Base-by-base conservation (phyloP, 2,797 vertebrate genomes). In the Hyperoplus immaculatus region DNA sequence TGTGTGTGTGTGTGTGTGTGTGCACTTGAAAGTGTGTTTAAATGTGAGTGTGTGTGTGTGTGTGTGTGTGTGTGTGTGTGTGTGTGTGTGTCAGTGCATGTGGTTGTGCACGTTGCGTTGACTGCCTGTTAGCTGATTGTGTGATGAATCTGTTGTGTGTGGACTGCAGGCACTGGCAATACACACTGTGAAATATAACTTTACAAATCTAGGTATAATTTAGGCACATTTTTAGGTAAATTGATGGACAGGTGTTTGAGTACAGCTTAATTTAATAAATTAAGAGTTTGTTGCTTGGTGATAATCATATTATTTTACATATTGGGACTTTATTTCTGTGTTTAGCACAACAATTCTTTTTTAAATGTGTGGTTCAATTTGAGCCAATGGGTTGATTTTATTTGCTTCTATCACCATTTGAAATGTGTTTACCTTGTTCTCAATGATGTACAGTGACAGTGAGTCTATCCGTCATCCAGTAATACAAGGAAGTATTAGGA, bases 61-160 rank as follows among this genome's bases (percentile, higher is more conserved):
- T 53, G 43, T 51, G 49, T 53, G 55, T 53, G n/a, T 60, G 63
- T 60, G n/a, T 56, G 43, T 4, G 12, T 55, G 69, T 50, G 64
- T 29, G 29, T 29, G 2, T 29, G 29, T 29, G 29, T 29, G 29
- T 29, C 29, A 29, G 29, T 29, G 29, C 29, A 29, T 29, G 29
- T 39, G 53, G 60, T n/a, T 5, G 0, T 69, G 43, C 66, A 36
- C 10, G 12, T 47, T 56, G 56, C 64, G 78, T 74, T 82, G 58
- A 66, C 43, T 70, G 50, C 54, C 42, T 75, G 62, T 54, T 68
- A 80, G 60, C 75, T 1, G 36, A 60, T 73, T 75, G 67, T 84
- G 64, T 62, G 76, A 81, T 81, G 59, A 72, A 82, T 85, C 77
- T 85, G 83, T 11, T 79, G 61, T 50, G 69, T 64, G 74, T 76